A percentile compares a stretch with the other conserved stretches of the same genome.
Evolutionary conservation across 2,113 vertebrate genomes (phyloP).

Genomic region (Burhinus oedicnemus): DNA sequence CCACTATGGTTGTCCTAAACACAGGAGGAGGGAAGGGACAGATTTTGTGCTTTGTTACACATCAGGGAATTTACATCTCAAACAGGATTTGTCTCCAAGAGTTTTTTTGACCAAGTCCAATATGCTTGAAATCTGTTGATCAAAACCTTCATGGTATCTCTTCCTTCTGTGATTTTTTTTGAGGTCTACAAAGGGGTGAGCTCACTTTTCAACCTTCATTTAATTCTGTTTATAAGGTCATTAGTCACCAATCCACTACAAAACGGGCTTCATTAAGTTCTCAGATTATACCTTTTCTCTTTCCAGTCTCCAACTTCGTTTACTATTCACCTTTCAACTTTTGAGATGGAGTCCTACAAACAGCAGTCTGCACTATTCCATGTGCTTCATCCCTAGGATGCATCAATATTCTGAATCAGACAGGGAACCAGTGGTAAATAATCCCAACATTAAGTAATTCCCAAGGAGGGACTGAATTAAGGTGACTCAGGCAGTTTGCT

Average conservation of each 20-base stretch:
- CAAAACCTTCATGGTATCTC: accelerated
- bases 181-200: background rate
- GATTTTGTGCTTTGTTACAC: background rate
- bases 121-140: background rate
- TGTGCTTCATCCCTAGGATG: background rate
- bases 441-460: background rate
- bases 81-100: background rate
- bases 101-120: background rate
- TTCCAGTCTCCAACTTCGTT: background rate
- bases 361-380: background rate
- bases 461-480: background rate
- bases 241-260: background rate
- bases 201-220: background rate
- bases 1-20: background rate
- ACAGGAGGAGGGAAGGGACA: background rate
- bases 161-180: background rate
- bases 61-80: background rate
- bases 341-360: background rate
- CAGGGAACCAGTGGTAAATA: background rate
- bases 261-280: background rate
- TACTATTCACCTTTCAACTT: background rate
- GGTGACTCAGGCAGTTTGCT: background rate
- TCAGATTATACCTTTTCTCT: background rate
- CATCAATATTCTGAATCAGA: background rate
- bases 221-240: background rate